Percentiles rank a stretch among this genome's conserved stretches.
phyloP scores from a whole-genome alignment of 2,113 vertebrate species.

The Triplophysa dalaica region DNA sequence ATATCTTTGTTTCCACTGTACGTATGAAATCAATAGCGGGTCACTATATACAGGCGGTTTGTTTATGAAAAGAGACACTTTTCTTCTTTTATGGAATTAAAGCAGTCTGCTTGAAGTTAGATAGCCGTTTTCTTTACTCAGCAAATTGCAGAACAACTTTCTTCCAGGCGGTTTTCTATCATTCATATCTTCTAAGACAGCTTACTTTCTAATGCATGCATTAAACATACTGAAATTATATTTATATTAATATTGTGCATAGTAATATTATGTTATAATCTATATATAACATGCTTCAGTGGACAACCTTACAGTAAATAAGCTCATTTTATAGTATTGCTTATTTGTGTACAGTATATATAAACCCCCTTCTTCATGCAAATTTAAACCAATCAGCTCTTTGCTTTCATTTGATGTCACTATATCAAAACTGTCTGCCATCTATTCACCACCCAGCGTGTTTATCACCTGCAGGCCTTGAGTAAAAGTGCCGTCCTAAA shows the following conservation, averaged over 20 bases:
- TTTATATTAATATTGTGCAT: too few relatives aligned
- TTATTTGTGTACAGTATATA: not conserved
- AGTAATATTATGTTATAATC: too few relatives aligned
- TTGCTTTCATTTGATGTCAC: slow-evolving; percentile 12
- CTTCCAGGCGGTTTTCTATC: not conserved
- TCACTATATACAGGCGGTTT: not conserved
- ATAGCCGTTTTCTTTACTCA: slow-evolving; percentile 19
- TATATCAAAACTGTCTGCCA: slow-evolving; percentile 26
- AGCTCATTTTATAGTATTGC: not conserved
- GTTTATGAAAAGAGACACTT: slow-evolving; percentile 18
- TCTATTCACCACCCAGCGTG: slow-evolving; percentile 44
- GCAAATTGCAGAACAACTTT: slow-evolving; percentile 24
- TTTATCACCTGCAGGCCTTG: slow-evolving; percentile 48
- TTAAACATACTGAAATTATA: too few relatives aligned
- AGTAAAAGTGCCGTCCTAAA: slow-evolving; percentile 24
- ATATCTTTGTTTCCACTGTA: slow-evolving; percentile 18
- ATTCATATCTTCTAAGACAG: slow-evolving; percentile 1
- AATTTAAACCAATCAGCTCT: slow-evolving; percentile 19
- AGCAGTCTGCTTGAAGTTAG: slow-evolving; percentile 20
- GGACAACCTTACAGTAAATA: not conserved
- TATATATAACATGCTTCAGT: too few relatives aligned
- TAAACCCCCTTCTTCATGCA: not conserved
- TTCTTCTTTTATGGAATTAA: slow-evolving; percentile 5
- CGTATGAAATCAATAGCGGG: slow-evolving; percentile 25
- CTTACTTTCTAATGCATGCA: not conserved